Evolutionary conservation across 2,113 vertebrate genomes (phyloP).

Genomic region (Ictalurus furcatus): DNA sequence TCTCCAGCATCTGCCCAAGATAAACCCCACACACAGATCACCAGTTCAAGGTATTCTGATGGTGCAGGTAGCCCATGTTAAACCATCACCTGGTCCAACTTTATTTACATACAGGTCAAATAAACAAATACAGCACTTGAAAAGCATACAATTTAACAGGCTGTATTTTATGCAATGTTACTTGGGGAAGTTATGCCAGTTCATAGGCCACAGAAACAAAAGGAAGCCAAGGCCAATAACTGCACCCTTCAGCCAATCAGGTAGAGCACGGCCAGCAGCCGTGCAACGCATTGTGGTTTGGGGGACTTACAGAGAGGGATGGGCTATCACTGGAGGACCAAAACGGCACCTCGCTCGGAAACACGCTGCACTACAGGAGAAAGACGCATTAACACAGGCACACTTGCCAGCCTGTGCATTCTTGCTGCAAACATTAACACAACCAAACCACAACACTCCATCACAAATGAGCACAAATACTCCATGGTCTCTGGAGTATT

Average conservation of each 20-base stretch:
- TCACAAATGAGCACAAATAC: not conserved
- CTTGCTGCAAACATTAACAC: not conserved
- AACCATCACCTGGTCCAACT: not conserved
- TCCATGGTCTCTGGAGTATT: not conserved
- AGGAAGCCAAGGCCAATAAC: conserved; percentile 12
- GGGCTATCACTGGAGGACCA: conserved; percentile 71
- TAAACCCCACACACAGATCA: not conserved
- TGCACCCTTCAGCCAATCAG: conserved; percentile 39
- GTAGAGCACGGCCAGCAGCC: conserved; percentile 71
- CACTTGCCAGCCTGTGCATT: not conserved
- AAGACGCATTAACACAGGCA: conserved; percentile 57
- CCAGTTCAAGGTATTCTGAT: not conserved
- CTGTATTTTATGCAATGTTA: conserved; percentile 40
- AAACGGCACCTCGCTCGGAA: conserved; percentile 70
- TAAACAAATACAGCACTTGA: not conserved
- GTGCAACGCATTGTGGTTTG: conserved; percentile 71
- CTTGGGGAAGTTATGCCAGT: not conserved
- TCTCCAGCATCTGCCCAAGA: not conserved
- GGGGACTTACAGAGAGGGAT: conserved; percentile 71
- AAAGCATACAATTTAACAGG: conserved; percentile 5
- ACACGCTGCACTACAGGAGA: conserved; percentile 73
- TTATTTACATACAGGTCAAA: not conserved
- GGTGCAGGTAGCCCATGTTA: not conserved
- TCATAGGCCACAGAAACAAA: conserved; percentile 1
- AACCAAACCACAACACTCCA: not conserved